Evolutionary conservation across 2,888 invertebrate genomes (phyloP).

Genomic region (Pristionchus maxplancki): DNA sequence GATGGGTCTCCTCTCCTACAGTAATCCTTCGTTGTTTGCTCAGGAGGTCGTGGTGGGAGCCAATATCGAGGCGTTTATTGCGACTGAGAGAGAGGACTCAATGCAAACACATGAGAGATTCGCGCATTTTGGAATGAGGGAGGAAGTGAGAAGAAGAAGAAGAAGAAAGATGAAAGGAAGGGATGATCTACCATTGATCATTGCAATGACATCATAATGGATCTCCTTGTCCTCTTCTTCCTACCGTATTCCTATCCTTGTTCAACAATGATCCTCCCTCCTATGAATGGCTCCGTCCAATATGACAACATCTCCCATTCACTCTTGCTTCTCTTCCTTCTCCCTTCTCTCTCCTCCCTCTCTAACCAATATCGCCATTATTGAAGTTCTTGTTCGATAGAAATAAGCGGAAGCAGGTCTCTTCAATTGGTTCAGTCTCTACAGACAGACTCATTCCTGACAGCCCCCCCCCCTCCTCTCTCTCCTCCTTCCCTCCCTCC

Average conservation of each 20-base stretch:
- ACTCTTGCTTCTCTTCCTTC: not conserved
- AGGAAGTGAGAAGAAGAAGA: not conserved
- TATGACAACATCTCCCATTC: slow-evolving; percentile 37
- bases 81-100: slow-evolving; percentile 28
- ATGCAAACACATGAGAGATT: not conserved
- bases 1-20: not conserved
- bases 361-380: not conserved
- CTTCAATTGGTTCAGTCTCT: slow-evolving; percentile 9
- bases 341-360: not conserved
- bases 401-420: not conserved
- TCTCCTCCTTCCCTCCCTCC: not conserved
- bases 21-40: slow-evolving; percentile 43
- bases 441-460: not conserved
- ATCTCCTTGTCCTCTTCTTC: not conserved
- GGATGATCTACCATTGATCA: not conserved
- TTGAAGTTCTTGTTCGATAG: not conserved
- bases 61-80: slow-evolving; percentile 49
- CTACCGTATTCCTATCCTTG: not conserved
- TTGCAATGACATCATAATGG: not conserved
- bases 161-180: not conserved
- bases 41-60: slow-evolving; percentile 48
- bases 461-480: not conserved
- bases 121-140: slow-evolving; percentile 26
- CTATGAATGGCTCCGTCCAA: slow-evolving; percentile 31
- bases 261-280: not conserved